Base-by-base conservation (phyloP, 64 coral and sea anemone species). In the Porites lutea region DNA sequence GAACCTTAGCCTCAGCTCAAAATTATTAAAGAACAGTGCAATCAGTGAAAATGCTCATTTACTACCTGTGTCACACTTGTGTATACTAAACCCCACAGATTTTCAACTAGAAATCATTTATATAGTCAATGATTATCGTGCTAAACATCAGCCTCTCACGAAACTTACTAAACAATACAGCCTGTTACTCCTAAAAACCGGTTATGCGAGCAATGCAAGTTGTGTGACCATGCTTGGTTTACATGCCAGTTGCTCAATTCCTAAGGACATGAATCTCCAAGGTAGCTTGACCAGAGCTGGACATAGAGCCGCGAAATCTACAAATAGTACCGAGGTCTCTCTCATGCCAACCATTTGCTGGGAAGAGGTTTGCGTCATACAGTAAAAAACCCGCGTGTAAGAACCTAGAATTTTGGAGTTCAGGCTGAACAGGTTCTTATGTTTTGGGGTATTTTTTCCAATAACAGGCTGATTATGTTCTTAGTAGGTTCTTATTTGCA, bases 1-100 rank as follows among this genome's bases (percentile, higher is more conserved):
- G n/a, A 71, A 71, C 68, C 20, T 71, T 71, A 71, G 68, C 68
- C 68, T 71, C 68, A 71, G 68, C 68, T 37, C 65, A 71, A 37
- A 71, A 71, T 23, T 71, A 5, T 21, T 71, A 71, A 71, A 22
- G 68, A 71, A 71, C 68, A 71, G 68, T 22, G 1, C n/a, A 71
- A 71, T 22, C 22, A 71, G 22, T 43, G 68, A 71, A 37, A 71
- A 71, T 27, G 6, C 68, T 71, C 68, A 71, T 43, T 71, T 71
- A 37, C 68, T 71, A 71, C 68, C 68, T 71, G 22, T 43, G 22
- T 0, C 68, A 71, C 68, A 67, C 64, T 67, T n/a, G 64, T 68
- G 13, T 68, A 68, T 71, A 23, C 69, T 71, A 37, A 43, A 23
- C 27, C 20, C 69, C 69, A 71, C 18, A 20, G 69, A 71, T 71